Base-by-base conservation (phyloP, 1,140 invertebrate genomes). In the Bombyx mandarina region DNA sequence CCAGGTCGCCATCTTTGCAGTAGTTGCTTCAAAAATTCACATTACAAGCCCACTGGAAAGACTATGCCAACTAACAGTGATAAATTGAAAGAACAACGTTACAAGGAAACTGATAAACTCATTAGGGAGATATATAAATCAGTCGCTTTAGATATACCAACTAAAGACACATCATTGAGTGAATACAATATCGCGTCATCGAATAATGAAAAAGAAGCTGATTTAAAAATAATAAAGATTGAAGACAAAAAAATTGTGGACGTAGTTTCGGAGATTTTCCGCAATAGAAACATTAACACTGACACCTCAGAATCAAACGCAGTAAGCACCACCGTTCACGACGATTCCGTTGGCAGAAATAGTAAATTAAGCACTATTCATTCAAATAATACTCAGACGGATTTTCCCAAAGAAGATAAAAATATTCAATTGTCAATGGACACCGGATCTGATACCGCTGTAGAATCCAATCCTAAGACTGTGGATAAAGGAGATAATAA, bases 61-160 rank as follows among this genome's bases (percentile, higher is more conserved):
- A 69, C 70, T 0, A 62, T 54, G 50, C 63, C 69, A 2, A 78
- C 77, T 0, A 81, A 75, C 58, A 79, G 71, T 6, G 71, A 75
- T 9, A 52, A 65, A 7, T n/a, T 47, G 1, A 45, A 64, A 35
- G 57, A 57, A 6, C 18, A 62, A 8, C 57, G 42, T 1, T 70
- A 53, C 45, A 74, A 67, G n/a, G 81, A 85, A 70, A 82, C 80
- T 6, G 70, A 81, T 43, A 79, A 81, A 57, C 59, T 86, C 9
- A 85, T 85, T 12, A 77, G 82, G 64, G 83, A 86, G 65, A 85
- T 83, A 63, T 84, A 86, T 59, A 83, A 81, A 59, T 84, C 83
- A 2, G 65, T 86, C 35, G 71, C 75, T 46, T 58, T 82, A 52
- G 69, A 75, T 43, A 63, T 67, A 22, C 66, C 69, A 0, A 66